Conservation (phyloP, 1,140 invertebrate species). For the Oscheius sp. region DNA sequence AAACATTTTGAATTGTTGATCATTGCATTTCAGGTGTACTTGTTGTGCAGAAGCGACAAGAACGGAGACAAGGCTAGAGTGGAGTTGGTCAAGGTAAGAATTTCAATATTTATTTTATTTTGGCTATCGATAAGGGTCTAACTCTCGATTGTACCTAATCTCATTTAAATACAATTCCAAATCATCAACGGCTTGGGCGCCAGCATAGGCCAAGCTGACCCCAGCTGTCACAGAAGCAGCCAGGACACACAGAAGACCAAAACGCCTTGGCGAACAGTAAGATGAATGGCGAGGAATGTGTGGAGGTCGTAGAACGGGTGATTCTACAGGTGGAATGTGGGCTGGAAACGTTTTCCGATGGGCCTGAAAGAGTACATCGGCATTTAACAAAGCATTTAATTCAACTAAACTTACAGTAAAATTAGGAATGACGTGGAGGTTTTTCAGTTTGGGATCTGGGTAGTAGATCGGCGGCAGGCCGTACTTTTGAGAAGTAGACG, state of each 20-base stretch:
- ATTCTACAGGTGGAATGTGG: background rate
- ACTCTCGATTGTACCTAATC: background rate
- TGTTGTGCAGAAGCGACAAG: constrained; percentile 39
- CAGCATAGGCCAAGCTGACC: background rate
- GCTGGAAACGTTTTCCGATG: no score
- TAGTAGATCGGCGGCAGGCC: background rate
- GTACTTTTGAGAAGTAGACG: background rate
- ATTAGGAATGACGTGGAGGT: background rate
- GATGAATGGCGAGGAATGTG: background rate
- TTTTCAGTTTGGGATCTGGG: background rate
- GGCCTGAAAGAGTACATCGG: background rate
- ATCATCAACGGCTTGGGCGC: background rate
- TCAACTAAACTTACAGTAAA: no score
- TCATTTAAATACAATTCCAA: constrained; percentile 11
- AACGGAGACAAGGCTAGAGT: constrained; percentile 30
- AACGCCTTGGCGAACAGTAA: no score
- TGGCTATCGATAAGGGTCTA: background rate
- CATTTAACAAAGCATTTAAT: background rate
- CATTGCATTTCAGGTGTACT: constrained; percentile 23
- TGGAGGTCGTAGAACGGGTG: background rate
- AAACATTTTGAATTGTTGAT: background rate
- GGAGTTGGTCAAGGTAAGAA: constrained; percentile 22
- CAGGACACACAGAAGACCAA: background rate
- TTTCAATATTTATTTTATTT: background rate
- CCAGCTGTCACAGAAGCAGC: background rate